Evolutionary conservation across 2,888 invertebrate genomes (phyloP).

Genomic region (Rhagium mordax): DNA sequence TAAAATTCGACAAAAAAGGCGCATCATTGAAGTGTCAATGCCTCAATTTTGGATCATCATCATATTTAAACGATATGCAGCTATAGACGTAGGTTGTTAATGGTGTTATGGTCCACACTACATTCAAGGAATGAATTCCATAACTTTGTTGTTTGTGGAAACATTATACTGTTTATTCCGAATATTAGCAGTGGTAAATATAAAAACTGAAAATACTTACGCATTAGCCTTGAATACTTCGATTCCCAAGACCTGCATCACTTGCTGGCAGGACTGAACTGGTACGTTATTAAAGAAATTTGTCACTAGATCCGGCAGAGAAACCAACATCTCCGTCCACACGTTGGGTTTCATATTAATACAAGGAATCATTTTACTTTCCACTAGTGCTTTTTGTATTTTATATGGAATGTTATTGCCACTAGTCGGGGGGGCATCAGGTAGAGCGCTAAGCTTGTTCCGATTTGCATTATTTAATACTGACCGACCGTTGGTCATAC

Average conservation of each 20-base stretch:
- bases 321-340: constrained; percentile 86
- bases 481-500: constrained; percentile 62
- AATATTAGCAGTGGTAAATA: neutral
- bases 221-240: constrained; percentile 88
- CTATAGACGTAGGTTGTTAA: too few species aligned
- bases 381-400: constrained; percentile 83
- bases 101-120: too few species aligned
- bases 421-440: constrained; percentile 78
- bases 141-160: neutral
- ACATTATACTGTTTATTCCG: neutral
- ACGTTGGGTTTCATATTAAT: constrained; percentile 90
- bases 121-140: neutral
- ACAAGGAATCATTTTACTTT: constrained; percentile 87
- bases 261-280: constrained; percentile 82
- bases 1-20: too few species aligned
- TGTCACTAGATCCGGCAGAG: constrained; percentile 85
- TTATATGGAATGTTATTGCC: constrained; percentile 83
- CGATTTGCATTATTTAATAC: constrained; percentile 59
- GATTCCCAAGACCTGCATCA: constrained; percentile 85
- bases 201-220: constrained; percentile 72
- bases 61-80: too few species aligned
- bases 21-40: too few species aligned
- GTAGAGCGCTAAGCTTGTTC: constrained; percentile 80
- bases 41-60: too few species aligned
- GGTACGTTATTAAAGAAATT: constrained; percentile 86